Evolutionary conservation across 2,888 invertebrate genomes (phyloP).

Genomic region (Dynastes maya): DNA sequence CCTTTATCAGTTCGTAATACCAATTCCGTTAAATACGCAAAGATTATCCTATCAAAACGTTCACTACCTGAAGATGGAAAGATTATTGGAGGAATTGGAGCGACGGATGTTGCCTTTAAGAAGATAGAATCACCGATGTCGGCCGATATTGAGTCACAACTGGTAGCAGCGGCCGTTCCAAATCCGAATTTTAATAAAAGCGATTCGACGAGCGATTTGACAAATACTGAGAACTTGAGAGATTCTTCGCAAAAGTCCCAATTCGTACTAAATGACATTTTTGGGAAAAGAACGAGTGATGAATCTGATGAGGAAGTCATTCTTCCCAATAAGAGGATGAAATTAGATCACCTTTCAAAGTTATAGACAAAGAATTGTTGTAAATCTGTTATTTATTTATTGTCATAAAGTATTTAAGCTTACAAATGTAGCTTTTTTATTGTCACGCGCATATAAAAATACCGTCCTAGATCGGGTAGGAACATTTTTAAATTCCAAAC

Average conservation of each 20-base stretch:
- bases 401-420: background rate
- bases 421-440: background rate
- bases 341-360: conserved; percentile 7
- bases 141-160: conserved; percentile 66
- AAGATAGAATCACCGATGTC: conserved; percentile 58
- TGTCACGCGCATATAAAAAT: too few species aligned
- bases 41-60: conserved; percentile 72
- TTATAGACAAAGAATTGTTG: background rate
- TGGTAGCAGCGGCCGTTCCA: conserved; percentile 64
- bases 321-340: conserved; percentile 17
- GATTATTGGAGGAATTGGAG: conserved; percentile 52
- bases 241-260: conserved; percentile 12
- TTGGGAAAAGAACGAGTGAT: conserved; percentile 2
- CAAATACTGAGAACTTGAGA: conserved; percentile 1
- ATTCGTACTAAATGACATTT: conserved; percentile 16
- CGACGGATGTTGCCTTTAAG: conserved; percentile 61
- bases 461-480: too few species aligned
- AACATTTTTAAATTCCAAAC: too few species aligned
- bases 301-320: conserved; percentile 9
- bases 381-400: conserved; percentile 19
- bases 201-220: conserved; percentile 53
- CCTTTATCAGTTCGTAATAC: conserved; percentile 53
- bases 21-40: conserved; percentile 69
- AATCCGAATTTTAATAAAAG: conserved; percentile 60
- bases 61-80: conserved; percentile 55